Evolutionary conservation across 2,888 invertebrate genomes (phyloP), one percentile per base, ranked within the genome.

Genomic region (Hetaerina titia): DNA sequence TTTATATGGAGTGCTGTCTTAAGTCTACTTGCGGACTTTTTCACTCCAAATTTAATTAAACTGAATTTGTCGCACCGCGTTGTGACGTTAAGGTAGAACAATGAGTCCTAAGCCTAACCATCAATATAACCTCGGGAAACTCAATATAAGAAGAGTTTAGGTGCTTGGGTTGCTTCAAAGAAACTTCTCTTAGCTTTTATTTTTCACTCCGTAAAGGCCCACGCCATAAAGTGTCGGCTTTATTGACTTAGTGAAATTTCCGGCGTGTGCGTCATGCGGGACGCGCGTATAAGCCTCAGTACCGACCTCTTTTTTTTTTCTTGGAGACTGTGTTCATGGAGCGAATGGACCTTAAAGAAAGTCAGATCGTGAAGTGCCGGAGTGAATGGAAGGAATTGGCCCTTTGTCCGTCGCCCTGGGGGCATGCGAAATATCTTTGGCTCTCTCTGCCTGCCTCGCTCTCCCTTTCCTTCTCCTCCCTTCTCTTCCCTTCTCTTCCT

Each of bases 241-340:
- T 81, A 81, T 81, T 81, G 81, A 81, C 81, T 81, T 81, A 81
- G 31, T 31, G 81, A 81, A 81, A 81, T 81, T 81, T 81, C 31
- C 81, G 11, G 25, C 0, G 9, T 31, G 9, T 31, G 81, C 81
- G 25, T 31, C 81, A 81, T 31, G 81, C 81, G 15, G 81, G 31
- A 25, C 81, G 81, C 31, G 81, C 2, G 81, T 11, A 31, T 31
- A 31, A 81, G 81, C 31, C 22, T 31, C 31, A 31, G 81, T 31
- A 31, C 31, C 25, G 13, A 81, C 81, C 31, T 2, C 15, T 5
- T 15, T 25, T 31, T 25, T 31, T 81, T 13, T 22, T 15, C 81
- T 1, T 60, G 25, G 6, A 31, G 25, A 15, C 81, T 31, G 31
- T 31, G 81, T 9, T 81, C 25, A 81, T 31, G 81, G 81, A 31